Base-by-base conservation (phyloP, 2,888 invertebrate species). In the Xylota segnis region DNA sequence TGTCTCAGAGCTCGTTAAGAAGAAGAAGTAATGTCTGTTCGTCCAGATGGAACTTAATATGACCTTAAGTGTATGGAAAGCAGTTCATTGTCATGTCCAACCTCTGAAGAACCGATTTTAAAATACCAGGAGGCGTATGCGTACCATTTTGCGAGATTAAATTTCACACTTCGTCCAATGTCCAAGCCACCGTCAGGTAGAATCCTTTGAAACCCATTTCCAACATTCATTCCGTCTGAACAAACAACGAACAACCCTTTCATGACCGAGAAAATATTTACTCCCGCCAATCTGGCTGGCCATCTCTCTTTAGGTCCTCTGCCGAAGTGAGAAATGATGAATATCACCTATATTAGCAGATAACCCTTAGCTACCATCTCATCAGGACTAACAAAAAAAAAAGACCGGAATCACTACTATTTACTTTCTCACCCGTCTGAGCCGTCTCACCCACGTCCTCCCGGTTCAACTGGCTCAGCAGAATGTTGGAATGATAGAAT, bases 291-390 rank as follows among this genome's bases (percentile, higher is more conserved):
- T 72, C 50, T 72, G 29, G 14, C 58, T 18, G 32, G 45, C 37
- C 61, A 71, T 47, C 47, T 29, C 29, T 47, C 29, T 47, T 0
- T 14, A 70, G 32, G 18, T 10, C 56, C 37, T 5, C 12, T 16
- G 50, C 16, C 34, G 47, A 81, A 61, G 74, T 81, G 68, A 56
- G 61, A 68, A 81, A 81, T 75, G 81, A 81, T 81, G 74, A 54
- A 63, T 81, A 81, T 81, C 68, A 10, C 6, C 34, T 74, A 59
- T 63, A 75, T 75, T 68, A 75, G 63, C 70, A 61, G 68, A 77
- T 70, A 78, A 61, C 45, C 74, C 68, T 54, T 63, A 68, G 23
- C 52, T 40, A 72, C 29, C 71, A 37, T 63, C 37, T 40, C 52
- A 43, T 45, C 59, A 66, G 58, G 43, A 37, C 45, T 40, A n/a